Evolutionary conservation across 2,888 invertebrate species (phyloP).

Genomic region (Aspidiotus destructor): DNA sequence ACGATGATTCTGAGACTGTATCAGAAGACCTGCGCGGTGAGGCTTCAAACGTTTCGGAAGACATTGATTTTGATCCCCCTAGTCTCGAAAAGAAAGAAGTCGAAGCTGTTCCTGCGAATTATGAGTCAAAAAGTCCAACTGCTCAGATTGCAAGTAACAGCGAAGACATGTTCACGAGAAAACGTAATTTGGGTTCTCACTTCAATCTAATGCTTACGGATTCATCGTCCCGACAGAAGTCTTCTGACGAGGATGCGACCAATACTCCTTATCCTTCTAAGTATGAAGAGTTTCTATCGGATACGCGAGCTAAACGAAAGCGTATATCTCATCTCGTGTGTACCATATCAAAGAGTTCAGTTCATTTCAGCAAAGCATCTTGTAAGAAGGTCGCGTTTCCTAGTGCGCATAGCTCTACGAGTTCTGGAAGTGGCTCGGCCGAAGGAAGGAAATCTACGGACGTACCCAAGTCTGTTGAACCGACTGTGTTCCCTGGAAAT

Average conservation of each 20-base stretch:
- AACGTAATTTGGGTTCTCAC: background rate
- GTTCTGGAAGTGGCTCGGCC: too few species aligned
- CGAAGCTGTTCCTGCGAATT: too few species aligned
- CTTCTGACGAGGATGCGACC: background rate
- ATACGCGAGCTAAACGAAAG: background rate
- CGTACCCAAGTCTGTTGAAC: too few species aligned
- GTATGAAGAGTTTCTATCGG: background rate
- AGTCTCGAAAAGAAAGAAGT: background rate
- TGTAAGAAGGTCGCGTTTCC: too few species aligned
- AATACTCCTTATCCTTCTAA: background rate
- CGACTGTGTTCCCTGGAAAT: too few species aligned
- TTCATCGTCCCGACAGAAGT: background rate
- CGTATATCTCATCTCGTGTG: background rate
- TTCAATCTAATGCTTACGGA: background rate
- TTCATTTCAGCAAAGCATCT: too few species aligned
- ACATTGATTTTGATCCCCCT: conserved; percentile 15
- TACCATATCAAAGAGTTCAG: too few species aligned
- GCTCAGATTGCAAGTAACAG: background rate
- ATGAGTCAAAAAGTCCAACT: too few species aligned
- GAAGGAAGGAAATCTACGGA: too few species aligned
- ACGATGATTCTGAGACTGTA: conserved; percentile 12
- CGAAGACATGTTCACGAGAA: background rate
- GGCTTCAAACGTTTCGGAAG: conserved; percentile 29
- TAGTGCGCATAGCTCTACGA: too few species aligned
- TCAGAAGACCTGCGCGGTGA: conserved; percentile 18